Percentiles rank a stretch among this genome's conserved stretches.
These are phyloP conservation scores for Eucidaris tribuloides DNA, from an alignment of 35 echinoderm and acorn worm species.

Conservation along the genomic window DNA sequence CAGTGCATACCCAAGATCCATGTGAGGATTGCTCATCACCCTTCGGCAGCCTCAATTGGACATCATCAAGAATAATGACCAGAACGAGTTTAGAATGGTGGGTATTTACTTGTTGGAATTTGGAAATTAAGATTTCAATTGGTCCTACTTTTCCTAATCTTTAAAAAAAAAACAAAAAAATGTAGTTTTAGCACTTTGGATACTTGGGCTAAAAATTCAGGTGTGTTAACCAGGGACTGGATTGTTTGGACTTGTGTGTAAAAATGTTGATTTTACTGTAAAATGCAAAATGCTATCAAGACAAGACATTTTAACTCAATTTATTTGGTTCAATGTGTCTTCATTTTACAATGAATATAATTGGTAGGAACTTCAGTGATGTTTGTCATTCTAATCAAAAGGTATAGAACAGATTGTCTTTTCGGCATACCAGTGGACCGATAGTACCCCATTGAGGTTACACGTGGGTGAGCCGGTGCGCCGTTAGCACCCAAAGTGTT, in stretches of 20 bases:
- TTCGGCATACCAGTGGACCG: too few species aligned
- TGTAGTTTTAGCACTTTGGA: neutral
- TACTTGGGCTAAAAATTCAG: neutral
- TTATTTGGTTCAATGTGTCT: too few species aligned
- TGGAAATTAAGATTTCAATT: neutral
- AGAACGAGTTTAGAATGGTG: constrained; percentile 84
- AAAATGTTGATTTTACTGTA: neutral
- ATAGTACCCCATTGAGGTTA: too few species aligned
- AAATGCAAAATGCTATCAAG: neutral
- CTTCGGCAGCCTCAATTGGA: constrained; percentile 64
- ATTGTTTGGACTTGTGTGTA: neutral
- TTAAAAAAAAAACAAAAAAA: neutral
- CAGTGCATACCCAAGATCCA: neutral
- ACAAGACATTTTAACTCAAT: neutral
- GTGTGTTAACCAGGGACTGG: too few species aligned
- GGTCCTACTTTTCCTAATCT: neutral
- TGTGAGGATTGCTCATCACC: constrained; percentile 30
- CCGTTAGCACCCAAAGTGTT: too few species aligned
- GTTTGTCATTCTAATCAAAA: too few species aligned
- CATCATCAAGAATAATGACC: constrained; percentile 79
- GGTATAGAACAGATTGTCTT: too few species aligned
- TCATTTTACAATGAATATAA: too few species aligned
- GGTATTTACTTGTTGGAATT: neutral
- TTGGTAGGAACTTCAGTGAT: too few species aligned
- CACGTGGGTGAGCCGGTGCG: too few species aligned